phyloP scores from a whole-genome alignment of 1,140 invertebrate species.

The Bombus affinis region DNA sequence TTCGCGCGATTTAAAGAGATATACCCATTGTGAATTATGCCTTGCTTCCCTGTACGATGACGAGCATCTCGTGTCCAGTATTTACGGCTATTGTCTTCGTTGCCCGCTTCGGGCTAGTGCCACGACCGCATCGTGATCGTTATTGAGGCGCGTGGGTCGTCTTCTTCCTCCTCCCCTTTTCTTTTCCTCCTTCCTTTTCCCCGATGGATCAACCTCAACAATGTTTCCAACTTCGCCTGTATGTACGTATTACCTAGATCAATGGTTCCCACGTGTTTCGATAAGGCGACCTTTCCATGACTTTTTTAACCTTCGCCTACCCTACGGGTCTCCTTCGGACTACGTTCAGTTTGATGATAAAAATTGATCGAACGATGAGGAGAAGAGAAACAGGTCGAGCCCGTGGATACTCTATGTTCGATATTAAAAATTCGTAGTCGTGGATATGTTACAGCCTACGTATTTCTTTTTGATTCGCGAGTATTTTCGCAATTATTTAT shows the following conservation, averaged over 20 bases:
- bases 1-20: conserved; percentile 71
- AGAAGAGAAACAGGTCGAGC: neutral
- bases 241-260: conserved; percentile 46
- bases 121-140: conserved; percentile 66
- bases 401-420: neutral
- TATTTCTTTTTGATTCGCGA: neutral
- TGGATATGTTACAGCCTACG: too few species aligned
- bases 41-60: conserved; percentile 68
- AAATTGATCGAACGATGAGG: neutral
- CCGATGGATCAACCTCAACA: neutral
- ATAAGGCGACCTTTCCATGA: conserved; percentile 30
- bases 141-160: conserved; percentile 70
- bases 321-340: neutral
- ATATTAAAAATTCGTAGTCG: neutral
- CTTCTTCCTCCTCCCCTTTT: conserved; percentile 47
- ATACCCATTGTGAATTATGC: conserved; percentile 70
- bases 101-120: conserved; percentile 55
- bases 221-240: conserved; percentile 45
- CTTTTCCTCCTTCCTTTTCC: neutral
- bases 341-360: conserved; percentile 7
- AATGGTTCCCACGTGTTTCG: conserved; percentile 51
- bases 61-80: conserved; percentile 69
- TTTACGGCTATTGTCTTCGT: conserved; percentile 69
- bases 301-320: conserved; percentile 20
- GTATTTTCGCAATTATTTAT: neutral